Evolutionary conservation across 2,797 vertebrate genomes (phyloP).

Genomic region (Sebastes taczanowskii): DNA sequence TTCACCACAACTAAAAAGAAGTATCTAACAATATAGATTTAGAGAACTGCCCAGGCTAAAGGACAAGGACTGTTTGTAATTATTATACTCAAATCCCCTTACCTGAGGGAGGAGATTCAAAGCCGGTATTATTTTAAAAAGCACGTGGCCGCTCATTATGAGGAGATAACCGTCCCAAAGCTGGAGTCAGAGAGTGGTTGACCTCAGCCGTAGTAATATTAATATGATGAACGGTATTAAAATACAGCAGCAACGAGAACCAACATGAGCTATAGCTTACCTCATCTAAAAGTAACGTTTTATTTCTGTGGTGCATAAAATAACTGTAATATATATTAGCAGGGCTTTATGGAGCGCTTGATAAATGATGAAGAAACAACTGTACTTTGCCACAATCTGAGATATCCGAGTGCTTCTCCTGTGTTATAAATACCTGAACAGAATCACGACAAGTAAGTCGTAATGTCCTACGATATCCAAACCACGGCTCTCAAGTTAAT

Average conservation of each 20-base stretch:
- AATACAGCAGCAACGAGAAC: neutral
- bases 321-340: neutral
- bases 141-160: neutral
- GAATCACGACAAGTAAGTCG: neutral
- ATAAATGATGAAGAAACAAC: neutral
- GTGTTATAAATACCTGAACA: neutral
- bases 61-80: neutral
- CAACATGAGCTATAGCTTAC: neutral
- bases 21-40: neutral
- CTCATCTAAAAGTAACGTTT: neutral
- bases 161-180: neutral
- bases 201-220: neutral
- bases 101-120: neutral
- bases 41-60: neutral
- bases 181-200: neutral
- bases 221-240: neutral
- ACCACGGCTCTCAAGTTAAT: neutral
- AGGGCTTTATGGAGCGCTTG: neutral
- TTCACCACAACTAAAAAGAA: neutral
- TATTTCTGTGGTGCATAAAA: neutral
- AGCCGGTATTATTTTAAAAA: neutral
- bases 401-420: neutral
- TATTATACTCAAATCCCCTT: neutral
- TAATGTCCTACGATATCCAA: neutral
- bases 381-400: neutral